Conservation (phyloP, 2,888 invertebrate species). For the Hesperia comma region DNA sequence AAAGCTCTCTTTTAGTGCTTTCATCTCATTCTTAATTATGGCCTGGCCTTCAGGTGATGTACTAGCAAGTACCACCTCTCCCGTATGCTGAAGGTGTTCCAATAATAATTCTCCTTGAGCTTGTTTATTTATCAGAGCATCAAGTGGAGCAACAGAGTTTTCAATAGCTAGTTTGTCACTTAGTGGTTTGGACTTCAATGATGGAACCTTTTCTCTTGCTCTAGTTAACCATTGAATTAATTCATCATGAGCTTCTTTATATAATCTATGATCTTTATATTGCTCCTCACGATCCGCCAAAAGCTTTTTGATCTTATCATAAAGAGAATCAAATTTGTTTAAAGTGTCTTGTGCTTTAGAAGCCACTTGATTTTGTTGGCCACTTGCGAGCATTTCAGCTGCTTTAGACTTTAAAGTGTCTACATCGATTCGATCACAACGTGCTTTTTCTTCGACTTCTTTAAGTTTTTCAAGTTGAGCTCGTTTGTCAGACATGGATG, state of each 20-base stretch:
- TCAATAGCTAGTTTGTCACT: slow-evolving; percentile 95
- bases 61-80: slow-evolving; percentile 93
- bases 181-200: slow-evolving; percentile 91
- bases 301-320: slow-evolving; percentile 90
- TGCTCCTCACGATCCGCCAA: slow-evolving; percentile 92
- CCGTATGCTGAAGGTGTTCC: slow-evolving; percentile 94
- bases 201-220: slow-evolving; percentile 94
- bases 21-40: slow-evolving; percentile 92
- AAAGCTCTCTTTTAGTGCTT: slow-evolving; percentile 92
- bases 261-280: slow-evolving; percentile 93
- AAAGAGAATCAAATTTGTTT: slow-evolving; percentile 91
- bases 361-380: slow-evolving; percentile 92
- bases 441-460: slow-evolving; percentile 92
- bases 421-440: slow-evolving; percentile 95
- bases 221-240: slow-evolving; percentile 94
- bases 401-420: slow-evolving; percentile 93
- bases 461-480: slow-evolving; percentile 93
- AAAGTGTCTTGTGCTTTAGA: slow-evolving; percentile 93
- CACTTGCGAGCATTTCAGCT: slow-evolving; percentile 92
- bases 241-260: slow-evolving; percentile 96
- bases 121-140: slow-evolving; percentile 93
- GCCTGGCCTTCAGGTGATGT: slow-evolving; percentile 92
- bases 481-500: slow-evolving; percentile 93
- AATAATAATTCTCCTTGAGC: slow-evolving; percentile 94
- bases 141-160: slow-evolving; percentile 93